Evolutionary conservation across 2,113 vertebrate species (phyloP).

Genomic region (Silurus meridionalis): DNA sequence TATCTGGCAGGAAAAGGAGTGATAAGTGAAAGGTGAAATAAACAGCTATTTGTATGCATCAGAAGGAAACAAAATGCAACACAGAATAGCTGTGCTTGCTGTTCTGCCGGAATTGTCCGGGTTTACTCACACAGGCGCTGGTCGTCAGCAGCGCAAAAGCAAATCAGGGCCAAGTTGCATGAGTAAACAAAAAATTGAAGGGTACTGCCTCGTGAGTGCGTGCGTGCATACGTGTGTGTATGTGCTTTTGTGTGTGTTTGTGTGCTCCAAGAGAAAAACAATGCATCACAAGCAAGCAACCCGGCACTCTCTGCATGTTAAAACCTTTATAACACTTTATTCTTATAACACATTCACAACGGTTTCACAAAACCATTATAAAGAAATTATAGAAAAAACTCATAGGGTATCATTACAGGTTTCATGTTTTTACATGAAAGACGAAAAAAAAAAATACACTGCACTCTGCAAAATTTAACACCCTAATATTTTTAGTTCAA

Average conservation of each 20-base stretch:
- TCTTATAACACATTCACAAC: slow-evolving; percentile 1
- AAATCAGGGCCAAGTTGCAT: slow-evolving; percentile 39
- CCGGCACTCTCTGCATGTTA: neutral
- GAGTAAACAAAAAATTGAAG: slow-evolving; percentile 50
- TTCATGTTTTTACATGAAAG: neutral
- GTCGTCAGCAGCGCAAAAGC: slow-evolving; percentile 7
- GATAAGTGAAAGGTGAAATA: slow-evolving; percentile 59
- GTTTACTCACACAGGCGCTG: slow-evolving; percentile 25
- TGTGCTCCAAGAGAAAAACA: neutral
- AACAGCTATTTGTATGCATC: slow-evolving; percentile 70
- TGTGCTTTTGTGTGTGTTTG: slow-evolving; percentile 13
- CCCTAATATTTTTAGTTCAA: neutral
- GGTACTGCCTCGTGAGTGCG: slow-evolving; percentile 3
- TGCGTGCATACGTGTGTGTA: slow-evolving; percentile 1
- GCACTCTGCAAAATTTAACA: neutral
- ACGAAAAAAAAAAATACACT: neutral
- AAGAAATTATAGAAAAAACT: neutral
- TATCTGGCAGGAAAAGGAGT: slow-evolving; percentile 48
- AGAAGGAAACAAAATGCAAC: slow-evolving; percentile 54
- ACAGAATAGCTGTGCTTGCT: slow-evolving; percentile 56
- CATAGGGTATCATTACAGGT: neutral
- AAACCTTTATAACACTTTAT: neutral
- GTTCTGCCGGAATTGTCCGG: slow-evolving; percentile 35
- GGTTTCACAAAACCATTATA: neutral
- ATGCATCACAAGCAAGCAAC: slow-evolving; percentile 8